phyloP scores from a whole-genome alignment of 1,140 invertebrate genomes.

The Drosophila miranda region DNA sequence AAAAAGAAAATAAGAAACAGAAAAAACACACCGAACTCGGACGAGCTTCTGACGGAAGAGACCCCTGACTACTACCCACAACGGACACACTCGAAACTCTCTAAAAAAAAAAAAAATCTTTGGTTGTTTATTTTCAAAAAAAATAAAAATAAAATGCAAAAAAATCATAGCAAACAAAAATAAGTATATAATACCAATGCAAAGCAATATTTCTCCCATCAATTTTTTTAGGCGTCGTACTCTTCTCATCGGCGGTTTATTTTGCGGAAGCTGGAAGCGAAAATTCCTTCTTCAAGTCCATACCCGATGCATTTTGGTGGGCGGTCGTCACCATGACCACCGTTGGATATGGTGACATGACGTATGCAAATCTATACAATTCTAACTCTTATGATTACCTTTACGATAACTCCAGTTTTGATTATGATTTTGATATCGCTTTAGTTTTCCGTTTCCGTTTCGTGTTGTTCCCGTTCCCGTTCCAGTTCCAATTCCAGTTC shows the following conservation, averaged over 20 bases:
- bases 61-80: conserved; percentile 2
- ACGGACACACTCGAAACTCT: conserved; percentile 19
- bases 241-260: conserved; percentile 99
- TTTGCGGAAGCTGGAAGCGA: conserved; percentile 98
- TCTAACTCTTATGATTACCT: conserved; percentile 67
- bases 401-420: conserved; percentile 67
- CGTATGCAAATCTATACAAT: conserved; percentile 88
- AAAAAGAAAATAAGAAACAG: neutral
- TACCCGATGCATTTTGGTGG: conserved; percentile 99
- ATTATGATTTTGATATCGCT: conserved; percentile 8
- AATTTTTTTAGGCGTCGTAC: conserved; percentile 97
- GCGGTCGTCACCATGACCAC: conserved; percentile 99
- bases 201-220: conserved; percentile 82
- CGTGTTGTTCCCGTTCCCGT: conserved; percentile 22
- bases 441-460: conserved; percentile 30
- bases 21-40: conserved; percentile 27
- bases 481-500: conserved; percentile 25
- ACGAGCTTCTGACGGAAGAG: conserved; percentile 38
- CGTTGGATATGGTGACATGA: conserved; percentile 99
- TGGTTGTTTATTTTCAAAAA: conserved; percentile 38
- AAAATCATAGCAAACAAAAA: conserved; percentile 27
- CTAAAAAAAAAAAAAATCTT: conserved; percentile 47
- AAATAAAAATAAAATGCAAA: conserved; percentile 28
- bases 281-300: conserved; percentile 99
- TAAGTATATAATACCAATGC: conserved; percentile 74